A percentile compares a stretch with the other conserved stretches of the same genome.
phyloP scores from a whole-genome alignment of 2,797 vertebrate species.

The Galaxias olidus region DNA sequence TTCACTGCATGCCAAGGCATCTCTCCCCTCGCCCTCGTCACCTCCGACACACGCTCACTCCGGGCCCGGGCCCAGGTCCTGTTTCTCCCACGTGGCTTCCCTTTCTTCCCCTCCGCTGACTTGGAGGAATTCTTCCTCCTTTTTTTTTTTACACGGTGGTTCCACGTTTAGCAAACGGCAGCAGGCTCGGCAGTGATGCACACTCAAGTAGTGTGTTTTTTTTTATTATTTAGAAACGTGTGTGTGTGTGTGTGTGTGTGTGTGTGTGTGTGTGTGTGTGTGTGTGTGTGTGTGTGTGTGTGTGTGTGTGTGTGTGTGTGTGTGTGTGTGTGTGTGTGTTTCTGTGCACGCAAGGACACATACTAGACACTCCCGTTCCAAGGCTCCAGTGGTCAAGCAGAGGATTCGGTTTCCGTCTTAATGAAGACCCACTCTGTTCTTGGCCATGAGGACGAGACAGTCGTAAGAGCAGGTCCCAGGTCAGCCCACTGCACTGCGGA shows the following conservation, averaged over 20 bases:
- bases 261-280: conserved; percentile 1
- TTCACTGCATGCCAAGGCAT: conserved; percentile 52
- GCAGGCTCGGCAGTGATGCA: not conserved
- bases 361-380: not conserved
- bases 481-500: not conserved
- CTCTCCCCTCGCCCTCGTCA: conserved; percentile 44
- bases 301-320: not conserved
- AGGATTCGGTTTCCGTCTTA: too few relatives aligned
- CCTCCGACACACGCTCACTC: conserved; percentile 25
- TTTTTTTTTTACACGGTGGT: not conserved
- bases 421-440: not conserved
- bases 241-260: too few relatives aligned
- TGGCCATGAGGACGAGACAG: not conserved
- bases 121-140: not conserved
- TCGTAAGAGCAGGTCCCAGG: not conserved
- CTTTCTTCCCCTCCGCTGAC: not conserved
- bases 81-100: conserved; percentile 8
- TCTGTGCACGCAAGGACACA: not conserved
- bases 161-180: not conserved
- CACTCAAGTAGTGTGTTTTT: too few relatives aligned
- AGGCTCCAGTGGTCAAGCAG: not conserved
- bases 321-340: not conserved
- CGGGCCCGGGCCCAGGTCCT: not conserved
- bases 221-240: too few relatives aligned
- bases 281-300: not conserved